Evolutionary conservation across 2,113 vertebrate genomes (phyloP), one percentile per base, ranked within the genome.

Genomic region (Phrynocephalus versicolor): DNA sequence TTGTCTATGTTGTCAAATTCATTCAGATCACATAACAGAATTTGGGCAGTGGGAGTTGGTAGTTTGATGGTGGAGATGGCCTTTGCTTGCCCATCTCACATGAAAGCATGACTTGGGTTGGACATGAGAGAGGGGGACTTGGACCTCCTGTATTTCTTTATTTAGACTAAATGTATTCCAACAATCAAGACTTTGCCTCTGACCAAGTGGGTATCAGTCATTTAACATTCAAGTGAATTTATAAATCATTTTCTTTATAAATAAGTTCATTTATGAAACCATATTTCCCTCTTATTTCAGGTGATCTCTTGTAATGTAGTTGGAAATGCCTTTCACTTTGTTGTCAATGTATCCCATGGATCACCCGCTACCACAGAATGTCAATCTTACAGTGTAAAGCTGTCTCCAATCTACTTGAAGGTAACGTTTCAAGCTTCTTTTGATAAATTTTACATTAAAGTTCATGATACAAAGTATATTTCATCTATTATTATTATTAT

Each of bases 351-450:
- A 12, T 92, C 89, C 0, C 80, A 88, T 0, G 67, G 94, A 70
- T 88, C 90, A 0, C 58, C 91, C 0, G 6, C 27, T 1, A 78
- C 94, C 79, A 57, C 86, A 0, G 91, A 85, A 60, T 83, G 90
- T 82, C 95, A 92, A 89, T 96, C 88, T 0, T 99, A 97, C 83
- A 93, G 92, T 0, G 94, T 97, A 19, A 95, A 75, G 79, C 92
- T 99, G 16, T 94, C 97, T 57, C 97, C 98, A 0, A 89, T 99
- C 84, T 96, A 96, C 85, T 87, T 99, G 81, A 97, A 98, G 97
- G 99, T 99, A 97, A 96, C 45, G 5, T 0, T 84, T 75, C 21
- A 16, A 0, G 0, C n/a, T 83, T 64, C 9, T 1, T 23, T 74
- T 27, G 15, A 0, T 0, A 73, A 64, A 51, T 57, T 3, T 71